Evolutionary conservation across 2,797 vertebrate genomes (phyloP), one percentile per base, ranked within the genome.

Genomic region (Leptoclinus maculatus): DNA sequence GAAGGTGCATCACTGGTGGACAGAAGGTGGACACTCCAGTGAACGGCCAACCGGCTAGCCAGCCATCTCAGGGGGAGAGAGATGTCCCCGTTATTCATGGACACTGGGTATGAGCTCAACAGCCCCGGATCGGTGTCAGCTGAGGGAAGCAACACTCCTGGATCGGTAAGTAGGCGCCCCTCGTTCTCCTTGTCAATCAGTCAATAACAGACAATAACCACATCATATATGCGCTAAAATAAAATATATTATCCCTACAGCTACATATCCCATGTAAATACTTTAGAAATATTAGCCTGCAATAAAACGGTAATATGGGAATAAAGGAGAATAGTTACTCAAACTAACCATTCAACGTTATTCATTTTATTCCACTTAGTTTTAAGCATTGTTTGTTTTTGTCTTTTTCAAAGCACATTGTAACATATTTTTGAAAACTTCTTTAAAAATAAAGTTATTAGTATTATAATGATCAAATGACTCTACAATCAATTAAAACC

Each of bases 51-150:
- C 32, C 32, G 39, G 39, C 38, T 3, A 39, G 27, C 0, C 10
- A 19, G 47, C 16, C 29, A 21, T 25, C 58, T 32, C 17, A 2
- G n/a, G 3, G 2, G 38, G 9, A 8, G 19, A 6, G 88, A 77
- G n/a, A 95, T 96, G 94, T 86, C 87, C 54, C 82, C 84, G 59
- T 74, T 90, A 34, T 79, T 84, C 73, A 94, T 94, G 93, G 93
- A 94, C 11, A 75, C 80, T 13, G 74, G 57, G 58, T 82, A 69
- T 34, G 80, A 84, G 21, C 39, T 60, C 27, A 76, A 12, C 78
- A 92, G 85, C 80, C 74, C 83, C 19, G 74, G 67, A 17, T 91
- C 90, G 11, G 49, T 86, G 29, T 93, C 93, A 57, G 77, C 84
- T 3, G 94, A 92, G 32, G 93, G 91, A 5, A 75, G 65, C 80